Conservation (phyloP, 2,888 invertebrate species). For the Nomada goodeniana region DNA sequence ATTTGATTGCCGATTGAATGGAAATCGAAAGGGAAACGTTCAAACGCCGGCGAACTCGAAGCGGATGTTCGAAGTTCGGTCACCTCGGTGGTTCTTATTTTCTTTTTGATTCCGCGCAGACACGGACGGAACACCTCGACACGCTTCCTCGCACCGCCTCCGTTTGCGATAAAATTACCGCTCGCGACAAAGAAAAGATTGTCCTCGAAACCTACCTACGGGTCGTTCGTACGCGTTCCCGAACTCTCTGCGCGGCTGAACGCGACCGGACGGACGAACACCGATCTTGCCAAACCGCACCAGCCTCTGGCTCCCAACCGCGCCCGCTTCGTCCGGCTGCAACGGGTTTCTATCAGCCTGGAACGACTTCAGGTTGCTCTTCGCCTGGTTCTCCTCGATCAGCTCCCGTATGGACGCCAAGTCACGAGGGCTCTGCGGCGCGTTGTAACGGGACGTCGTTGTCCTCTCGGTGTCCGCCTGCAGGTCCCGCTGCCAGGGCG, state of each 20-base stretch:
- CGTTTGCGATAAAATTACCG: too few species aligned
- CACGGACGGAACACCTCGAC: too few species aligned
- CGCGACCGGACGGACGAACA: constrained; percentile 59
- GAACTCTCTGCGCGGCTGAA: constrained; percentile 55
- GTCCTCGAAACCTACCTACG: constrained; percentile 20
- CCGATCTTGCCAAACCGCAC: constrained; percentile 76
- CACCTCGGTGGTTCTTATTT: too few species aligned
- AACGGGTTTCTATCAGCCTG: constrained; percentile 70
- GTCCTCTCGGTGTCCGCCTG: constrained; percentile 13
- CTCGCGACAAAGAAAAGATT: too few species aligned
- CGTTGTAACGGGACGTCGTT: constrained; percentile 63
- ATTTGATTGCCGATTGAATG: not conserved
- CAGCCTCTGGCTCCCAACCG: constrained; percentile 67
- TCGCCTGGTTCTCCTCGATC: constrained; percentile 69
- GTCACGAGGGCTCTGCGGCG: constrained; percentile 56
- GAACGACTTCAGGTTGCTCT: constrained; percentile 59
- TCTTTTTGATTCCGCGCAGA: too few species aligned
- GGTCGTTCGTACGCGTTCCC: constrained; percentile 49
- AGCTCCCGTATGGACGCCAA: constrained; percentile 48
- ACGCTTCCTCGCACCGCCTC: too few species aligned
- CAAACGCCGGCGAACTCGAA: too few species aligned
- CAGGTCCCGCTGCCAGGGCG: constrained; percentile 66
- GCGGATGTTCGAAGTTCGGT: too few species aligned
- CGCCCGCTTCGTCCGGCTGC: constrained; percentile 64
- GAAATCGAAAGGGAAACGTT: too few species aligned